Percentiles rank a stretch among this genome's conserved stretches.
These are phyloP conservation scores for Pachycephus smyrnensis DNA, from an alignment of 2,888 invertebrate genomes.

Conservation along the genomic window DNA sequence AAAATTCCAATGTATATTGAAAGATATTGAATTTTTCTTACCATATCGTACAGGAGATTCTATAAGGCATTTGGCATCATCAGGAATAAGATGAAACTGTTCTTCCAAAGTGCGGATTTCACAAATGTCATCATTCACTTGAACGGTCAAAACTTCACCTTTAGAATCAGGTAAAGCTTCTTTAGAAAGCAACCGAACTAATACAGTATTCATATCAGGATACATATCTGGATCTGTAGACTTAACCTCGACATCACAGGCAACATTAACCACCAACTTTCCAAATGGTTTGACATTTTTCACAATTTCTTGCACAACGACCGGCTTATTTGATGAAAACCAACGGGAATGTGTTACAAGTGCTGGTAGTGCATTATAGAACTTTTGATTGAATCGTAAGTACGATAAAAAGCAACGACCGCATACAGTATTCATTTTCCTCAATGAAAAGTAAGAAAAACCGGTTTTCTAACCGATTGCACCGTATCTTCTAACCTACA, in stretches of 20 bases:
- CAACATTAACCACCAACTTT: constrained; percentile 35
- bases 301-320: constrained; percentile 21
- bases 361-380: constrained; percentile 5
- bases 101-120: constrained; percentile 21
- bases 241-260: constrained; percentile 36
- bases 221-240: constrained; percentile 39
- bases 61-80: constrained; percentile 27
- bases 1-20: too few species aligned
- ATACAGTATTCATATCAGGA: constrained; percentile 37
- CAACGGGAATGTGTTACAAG: not conserved
- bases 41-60: constrained; percentile 39
- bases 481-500: too few species aligned
- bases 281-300: constrained; percentile 38
- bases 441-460: not conserved
- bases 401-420: constrained; percentile 16
- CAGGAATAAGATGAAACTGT: constrained; percentile 4
- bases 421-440: constrained; percentile 15
- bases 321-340: constrained; percentile 13
- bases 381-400: constrained; percentile 17
- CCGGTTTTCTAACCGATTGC: constrained; percentile 1
- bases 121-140: constrained; percentile 25
- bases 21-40: constrained; percentile 15
- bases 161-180: not conserved
- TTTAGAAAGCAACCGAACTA: constrained; percentile 28
- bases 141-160: constrained; percentile 25